Evolutionary conservation across 2,797 vertebrate species (phyloP), one percentile per base, ranked within the genome.

Genomic region (Pipistrellus kuhlii): DNA sequence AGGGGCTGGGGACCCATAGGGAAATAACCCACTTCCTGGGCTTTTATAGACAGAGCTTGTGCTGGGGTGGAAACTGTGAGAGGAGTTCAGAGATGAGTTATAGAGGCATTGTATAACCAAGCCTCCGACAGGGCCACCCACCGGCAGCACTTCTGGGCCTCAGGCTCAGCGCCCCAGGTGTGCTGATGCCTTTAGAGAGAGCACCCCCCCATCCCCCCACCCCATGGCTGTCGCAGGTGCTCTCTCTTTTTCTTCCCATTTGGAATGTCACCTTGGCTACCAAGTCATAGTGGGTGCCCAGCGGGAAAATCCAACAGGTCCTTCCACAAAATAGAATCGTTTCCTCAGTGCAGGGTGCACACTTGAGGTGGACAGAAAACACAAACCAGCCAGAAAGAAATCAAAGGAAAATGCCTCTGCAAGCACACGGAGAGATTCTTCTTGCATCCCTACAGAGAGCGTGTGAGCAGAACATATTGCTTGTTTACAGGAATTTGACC

Each of bases 401-500:
- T 81, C 35, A 27, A 91, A 94, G 55, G 32, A 30, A 76, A 83
- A 77, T 0, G 55, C 46, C 11, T 8, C 57, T 77, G 23, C n/a
- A 88, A 84, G 83, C 30, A 82, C 69, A 46, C 7, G 30, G 55
- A 71, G 83, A 81, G 73, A 72, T n/a, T 80, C 93, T 78, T 82
- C 89, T 87, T 68, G 68, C 66, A 91, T 80, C 72, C 76, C 89
- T 82, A 44, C 12, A 62, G 35, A 89, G 46, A 53, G 69, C 55
- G 5, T 59, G 62, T 85, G 53, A 93, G 66, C 4, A 84, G 88
- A 73, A 87, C 84, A 90, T 35, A 85, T 73, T 35, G 48, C 81
- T 94, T 94, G 41, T 88, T 96, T 95, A 91, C 44, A 93, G 64
- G 48, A 90, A 91, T 90, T 64, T 94, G 90, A 95, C 95, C 91